Evolutionary conservation across 2,113 vertebrate species (phyloP).

Genomic region (Onychostruthus taczanowskii): DNA sequence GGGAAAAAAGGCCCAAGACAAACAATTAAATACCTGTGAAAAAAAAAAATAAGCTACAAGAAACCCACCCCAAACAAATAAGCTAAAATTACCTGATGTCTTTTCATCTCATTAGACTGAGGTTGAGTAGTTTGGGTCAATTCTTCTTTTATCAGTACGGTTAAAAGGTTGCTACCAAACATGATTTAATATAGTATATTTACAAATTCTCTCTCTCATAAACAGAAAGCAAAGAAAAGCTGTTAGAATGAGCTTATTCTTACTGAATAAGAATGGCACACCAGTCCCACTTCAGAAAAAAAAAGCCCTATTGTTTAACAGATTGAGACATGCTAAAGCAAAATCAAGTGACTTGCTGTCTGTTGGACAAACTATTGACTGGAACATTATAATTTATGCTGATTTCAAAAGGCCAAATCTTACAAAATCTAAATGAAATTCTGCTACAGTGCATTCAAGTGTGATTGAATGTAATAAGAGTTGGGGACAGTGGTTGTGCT

Average conservation of each 20-base stretch:
- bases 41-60: neutral
- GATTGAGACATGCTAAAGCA: constrained; percentile 10
- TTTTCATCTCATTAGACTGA: neutral
- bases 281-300: constrained; percentile 13
- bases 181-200: neutral
- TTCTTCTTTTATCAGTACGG: neutral
- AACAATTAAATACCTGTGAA: neutral
- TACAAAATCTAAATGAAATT: constrained; percentile 13
- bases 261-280: neutral
- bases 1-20: neutral
- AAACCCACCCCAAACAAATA: neutral
- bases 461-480: neutral
- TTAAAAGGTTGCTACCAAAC: neutral
- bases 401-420: neutral
- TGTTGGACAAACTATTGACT: constrained; percentile 23
- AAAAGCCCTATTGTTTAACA: constrained; percentile 39
- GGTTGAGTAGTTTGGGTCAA: neutral
- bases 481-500: neutral
- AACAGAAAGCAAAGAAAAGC: constrained; percentile 3
- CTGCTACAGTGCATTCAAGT: neutral
- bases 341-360: constrained; percentile 20
- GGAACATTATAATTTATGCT: neutral
- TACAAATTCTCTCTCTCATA: neutral
- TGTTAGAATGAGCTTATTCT: constrained; percentile 31
- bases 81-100: neutral